phyloP scores from a whole-genome alignment of 2,113 vertebrate genomes.

The Proteles cristata region DNA sequence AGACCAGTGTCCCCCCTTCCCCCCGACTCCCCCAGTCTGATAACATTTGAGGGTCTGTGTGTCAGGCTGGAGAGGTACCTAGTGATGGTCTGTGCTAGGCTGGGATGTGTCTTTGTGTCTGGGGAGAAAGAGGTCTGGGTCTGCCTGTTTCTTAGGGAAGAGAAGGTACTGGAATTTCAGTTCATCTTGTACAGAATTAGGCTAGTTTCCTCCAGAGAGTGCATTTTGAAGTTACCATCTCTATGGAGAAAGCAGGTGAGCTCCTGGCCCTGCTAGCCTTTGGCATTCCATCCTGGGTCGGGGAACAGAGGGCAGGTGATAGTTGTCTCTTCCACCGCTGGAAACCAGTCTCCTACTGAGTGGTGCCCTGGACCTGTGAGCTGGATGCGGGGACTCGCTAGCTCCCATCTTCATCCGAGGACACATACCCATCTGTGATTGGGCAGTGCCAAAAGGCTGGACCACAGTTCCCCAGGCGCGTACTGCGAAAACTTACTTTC shows the following conservation, averaged over 20 bases:
- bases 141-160: background rate
- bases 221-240: background rate
- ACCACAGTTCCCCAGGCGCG: background rate
- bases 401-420: background rate
- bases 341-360: background rate
- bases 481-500: background rate
- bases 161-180: background rate
- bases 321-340: background rate
- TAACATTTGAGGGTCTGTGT: background rate
- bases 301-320: background rate
- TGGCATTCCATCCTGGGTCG: background rate
- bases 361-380: background rate
- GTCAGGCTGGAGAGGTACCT: background rate
- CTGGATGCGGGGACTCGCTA: background rate
- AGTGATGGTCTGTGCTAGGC: background rate
- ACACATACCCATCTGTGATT: background rate
- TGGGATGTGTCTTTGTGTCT: background rate
- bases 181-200: background rate
- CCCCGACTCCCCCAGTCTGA: background rate
- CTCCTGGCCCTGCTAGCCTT: background rate
- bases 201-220: background rate
- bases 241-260: background rate
- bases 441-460: background rate
- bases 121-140: background rate
- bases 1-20: background rate